Evolutionary conservation across 2,113 vertebrate genomes (phyloP).

Genomic region (Leiothrix lutea): DNA sequence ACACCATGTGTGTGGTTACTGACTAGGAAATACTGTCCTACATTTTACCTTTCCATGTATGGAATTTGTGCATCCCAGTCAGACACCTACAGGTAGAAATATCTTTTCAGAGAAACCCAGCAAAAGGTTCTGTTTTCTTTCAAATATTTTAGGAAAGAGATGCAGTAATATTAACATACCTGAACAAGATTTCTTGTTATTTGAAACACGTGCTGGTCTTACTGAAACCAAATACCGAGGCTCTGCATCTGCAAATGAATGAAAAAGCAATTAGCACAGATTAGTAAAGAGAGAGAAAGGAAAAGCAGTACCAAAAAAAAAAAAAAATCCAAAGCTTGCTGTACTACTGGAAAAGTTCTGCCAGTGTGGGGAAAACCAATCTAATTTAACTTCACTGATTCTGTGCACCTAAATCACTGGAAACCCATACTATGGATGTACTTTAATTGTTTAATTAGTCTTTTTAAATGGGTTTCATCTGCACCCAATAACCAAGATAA

Average conservation of each 20-base stretch:
- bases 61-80: background rate
- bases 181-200: slow-evolving; percentile 89
- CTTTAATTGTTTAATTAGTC: background rate
- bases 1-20: background rate
- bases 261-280: background rate
- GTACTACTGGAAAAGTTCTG: background rate
- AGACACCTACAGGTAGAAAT: background rate
- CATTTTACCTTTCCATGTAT: accelerated
- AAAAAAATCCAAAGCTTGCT: background rate
- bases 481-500: background rate
- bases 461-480: background rate
- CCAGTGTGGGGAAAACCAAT: background rate
- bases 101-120: background rate
- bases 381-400: background rate
- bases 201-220: slow-evolving; percentile 80
- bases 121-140: background rate
- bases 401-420: background rate
- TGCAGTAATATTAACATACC: slow-evolving; percentile 71
- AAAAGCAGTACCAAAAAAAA: background rate
- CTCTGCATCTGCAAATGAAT: slow-evolving; percentile 86
- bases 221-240: slow-evolving; percentile 91
- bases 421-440: background rate
- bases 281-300: background rate
- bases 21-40: background rate
- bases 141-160: background rate